A percentile compares a stretch with the other conserved stretches of the same genome.
phyloP scores from a whole-genome alignment of 2,888 invertebrate species.

The Tetragonisca angustula region DNA sequence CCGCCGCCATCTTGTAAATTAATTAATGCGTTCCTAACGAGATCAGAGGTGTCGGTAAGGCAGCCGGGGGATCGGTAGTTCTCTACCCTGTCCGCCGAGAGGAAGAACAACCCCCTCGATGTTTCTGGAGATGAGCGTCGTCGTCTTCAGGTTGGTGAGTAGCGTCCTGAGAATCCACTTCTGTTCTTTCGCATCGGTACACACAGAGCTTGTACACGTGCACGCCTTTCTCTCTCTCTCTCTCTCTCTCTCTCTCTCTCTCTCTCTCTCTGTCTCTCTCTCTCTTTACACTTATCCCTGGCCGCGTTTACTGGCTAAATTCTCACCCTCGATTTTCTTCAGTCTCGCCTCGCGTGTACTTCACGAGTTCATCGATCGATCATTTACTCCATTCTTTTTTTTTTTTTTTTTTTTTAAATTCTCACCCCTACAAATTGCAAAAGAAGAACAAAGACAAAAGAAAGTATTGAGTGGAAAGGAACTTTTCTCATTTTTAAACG shows the following conservation, averaged over 20 bases:
- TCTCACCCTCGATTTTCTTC: neutral
- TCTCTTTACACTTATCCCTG: neutral
- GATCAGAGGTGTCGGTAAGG: slow-evolving; percentile 82
- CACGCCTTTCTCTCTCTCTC: neutral
- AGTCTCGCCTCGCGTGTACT: neutral
- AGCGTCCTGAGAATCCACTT: slow-evolving; percentile 44
- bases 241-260: neutral
- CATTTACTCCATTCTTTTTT: too few species aligned
- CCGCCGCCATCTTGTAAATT: slow-evolving; percentile 81
- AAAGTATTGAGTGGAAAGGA: neutral
- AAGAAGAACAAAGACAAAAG: neutral
- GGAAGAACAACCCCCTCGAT: slow-evolving; percentile 45
- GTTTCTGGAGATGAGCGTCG: slow-evolving; percentile 36
- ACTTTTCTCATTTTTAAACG: neutral
- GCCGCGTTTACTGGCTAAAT: too few species aligned
- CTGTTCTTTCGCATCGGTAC: slow-evolving; percentile 23
- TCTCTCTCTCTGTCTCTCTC: neutral
- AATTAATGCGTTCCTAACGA: slow-evolving; percentile 82
- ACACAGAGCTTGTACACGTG: neutral
- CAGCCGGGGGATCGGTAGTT: slow-evolving; percentile 72
- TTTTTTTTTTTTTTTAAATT: neutral
- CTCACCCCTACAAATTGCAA: neutral
- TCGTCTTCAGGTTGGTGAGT: slow-evolving; percentile 37
- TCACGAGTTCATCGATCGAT: neutral
- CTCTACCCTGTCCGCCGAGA: slow-evolving; percentile 72